A percentile compares a stretch with the other conserved stretches of the same genome.
Conservation (phyloP, 2,888 invertebrate species). For the Platycnemis pennipes region DNA sequence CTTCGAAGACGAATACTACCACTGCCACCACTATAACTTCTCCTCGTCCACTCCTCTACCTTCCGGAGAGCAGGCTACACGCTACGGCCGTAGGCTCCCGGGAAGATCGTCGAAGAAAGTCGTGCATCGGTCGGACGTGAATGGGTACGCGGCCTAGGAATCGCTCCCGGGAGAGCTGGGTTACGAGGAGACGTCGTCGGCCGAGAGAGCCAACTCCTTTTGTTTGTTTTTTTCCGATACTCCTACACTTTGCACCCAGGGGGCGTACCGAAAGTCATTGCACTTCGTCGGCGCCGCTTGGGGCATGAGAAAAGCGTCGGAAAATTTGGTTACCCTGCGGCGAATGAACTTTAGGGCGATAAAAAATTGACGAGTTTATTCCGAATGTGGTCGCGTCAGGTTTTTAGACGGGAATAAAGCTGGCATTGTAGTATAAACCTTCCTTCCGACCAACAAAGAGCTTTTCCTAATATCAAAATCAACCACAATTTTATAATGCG, state of each 20-base stretch:
- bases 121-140: neutral
- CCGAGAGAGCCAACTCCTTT: neutral
- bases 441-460: neutral
- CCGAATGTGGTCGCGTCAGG: neutral
- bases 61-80: neutral
- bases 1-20: neutral
- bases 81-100: neutral
- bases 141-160: neutral
- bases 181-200: neutral
- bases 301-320: neutral
- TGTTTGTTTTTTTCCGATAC: neutral
- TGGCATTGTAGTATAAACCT: neutral
- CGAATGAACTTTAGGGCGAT: neutral
- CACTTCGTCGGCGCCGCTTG: neutral
- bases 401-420: neutral
- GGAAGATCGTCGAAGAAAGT: neutral
- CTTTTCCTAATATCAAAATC: neutral
- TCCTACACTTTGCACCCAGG: neutral
- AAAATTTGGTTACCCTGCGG: neutral
- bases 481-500: neutral
- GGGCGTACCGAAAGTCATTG: neutral
- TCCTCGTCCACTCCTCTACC: too few species aligned
- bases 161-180: neutral
- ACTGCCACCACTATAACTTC: too few species aligned
- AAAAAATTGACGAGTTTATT: neutral